Conservation (phyloP, 2,113 vertebrate genomes). For the Tupaia chinensis region DNA sequence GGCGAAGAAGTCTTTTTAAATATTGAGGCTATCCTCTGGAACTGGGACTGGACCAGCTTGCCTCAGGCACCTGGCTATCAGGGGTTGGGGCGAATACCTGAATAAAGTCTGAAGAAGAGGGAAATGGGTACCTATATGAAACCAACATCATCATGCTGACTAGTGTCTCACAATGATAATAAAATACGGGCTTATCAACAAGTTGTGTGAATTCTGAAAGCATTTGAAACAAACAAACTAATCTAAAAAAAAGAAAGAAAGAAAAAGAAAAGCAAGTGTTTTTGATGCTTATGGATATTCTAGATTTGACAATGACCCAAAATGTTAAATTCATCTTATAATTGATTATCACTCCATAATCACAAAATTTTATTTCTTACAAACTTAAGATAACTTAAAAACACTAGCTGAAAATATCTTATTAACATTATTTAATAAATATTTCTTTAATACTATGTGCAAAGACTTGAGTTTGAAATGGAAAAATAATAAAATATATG, state of each 20-base stretch:
- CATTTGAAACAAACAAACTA: background rate
- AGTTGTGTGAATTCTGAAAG: background rate
- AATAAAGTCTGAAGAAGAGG: background rate
- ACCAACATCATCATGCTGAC: background rate
- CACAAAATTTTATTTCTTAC: background rate
- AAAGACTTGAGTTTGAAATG: constrained; percentile 24
- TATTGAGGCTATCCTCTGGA: background rate
- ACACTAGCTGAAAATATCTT: background rate
- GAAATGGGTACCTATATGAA: background rate
- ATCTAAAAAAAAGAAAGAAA: background rate
- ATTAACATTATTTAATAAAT: constrained; percentile 17
- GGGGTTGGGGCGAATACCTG: background rate
- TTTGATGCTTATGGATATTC: background rate
- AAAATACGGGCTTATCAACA: background rate
- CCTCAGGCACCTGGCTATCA: background rate
- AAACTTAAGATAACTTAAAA: constrained; percentile 18
- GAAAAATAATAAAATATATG: background rate
- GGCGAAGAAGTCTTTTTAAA: background rate
- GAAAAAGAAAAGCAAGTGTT: background rate
- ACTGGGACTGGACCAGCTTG: background rate
- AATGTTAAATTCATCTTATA: constrained; percentile 13
- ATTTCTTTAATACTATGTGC: background rate
- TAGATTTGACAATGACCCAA: background rate
- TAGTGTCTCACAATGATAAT: background rate
- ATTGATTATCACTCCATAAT: background rate